Conservation (phyloP, 2,888 invertebrate species). For the Erpobdella octoculata region DNA sequence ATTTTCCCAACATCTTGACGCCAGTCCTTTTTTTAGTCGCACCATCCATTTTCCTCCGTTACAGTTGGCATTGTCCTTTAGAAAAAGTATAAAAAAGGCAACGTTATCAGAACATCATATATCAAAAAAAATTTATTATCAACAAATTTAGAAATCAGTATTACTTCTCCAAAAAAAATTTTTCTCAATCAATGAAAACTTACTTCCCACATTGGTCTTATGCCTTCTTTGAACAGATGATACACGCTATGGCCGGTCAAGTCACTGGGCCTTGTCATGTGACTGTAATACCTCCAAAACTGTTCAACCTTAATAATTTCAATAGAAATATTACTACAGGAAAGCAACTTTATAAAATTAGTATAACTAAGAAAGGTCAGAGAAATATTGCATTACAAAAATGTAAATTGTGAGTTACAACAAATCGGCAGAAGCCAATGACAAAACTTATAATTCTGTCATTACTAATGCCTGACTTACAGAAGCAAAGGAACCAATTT, state of each 20-base stretch:
- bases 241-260: conserved; percentile 82
- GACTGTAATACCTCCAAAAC: conserved; percentile 92
- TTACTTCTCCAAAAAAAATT: neutral
- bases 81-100: no score
- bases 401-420: neutral
- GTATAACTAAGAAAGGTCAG: conserved; percentile 81
- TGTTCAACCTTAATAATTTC: conserved; percentile 78
- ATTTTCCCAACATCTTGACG: conserved; percentile 96
- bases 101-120: no score
- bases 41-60: conserved; percentile 98
- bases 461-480: conserved; percentile 41
- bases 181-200: neutral
- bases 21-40: conserved; percentile 82
- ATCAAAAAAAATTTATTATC: no score
- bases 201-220: conserved; percentile 96
- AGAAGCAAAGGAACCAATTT: conserved; percentile 59
- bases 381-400: conserved; percentile 58
- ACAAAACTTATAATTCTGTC: neutral
- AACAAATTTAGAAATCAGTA: no score
- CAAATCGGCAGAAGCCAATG: no score
- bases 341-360: conserved; percentile 62
- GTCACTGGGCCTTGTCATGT: conserved; percentile 79
- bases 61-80: conserved; percentile 82
- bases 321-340: conserved; percentile 53
- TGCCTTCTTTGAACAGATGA: conserved; percentile 93